These are phyloP conservation scores for Brachymystax lenok DNA, from an alignment of 2,797 vertebrate genomes.

Conservation along the genomic window DNA sequence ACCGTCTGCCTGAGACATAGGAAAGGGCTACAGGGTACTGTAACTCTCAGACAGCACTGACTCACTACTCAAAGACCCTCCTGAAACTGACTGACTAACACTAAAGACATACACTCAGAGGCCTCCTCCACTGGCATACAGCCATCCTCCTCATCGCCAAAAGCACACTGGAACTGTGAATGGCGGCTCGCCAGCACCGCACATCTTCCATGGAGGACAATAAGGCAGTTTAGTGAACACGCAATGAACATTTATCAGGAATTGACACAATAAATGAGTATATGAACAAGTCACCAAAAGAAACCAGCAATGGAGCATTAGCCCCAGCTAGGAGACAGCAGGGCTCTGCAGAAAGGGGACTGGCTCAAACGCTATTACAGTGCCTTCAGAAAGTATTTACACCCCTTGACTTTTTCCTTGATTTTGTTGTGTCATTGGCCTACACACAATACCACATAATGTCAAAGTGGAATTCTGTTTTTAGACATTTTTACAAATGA, in stretches of 20 bases:
- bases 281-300: slow-evolving; percentile 56
- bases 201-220: slow-evolving; percentile 50
- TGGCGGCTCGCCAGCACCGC: slow-evolving; percentile 58
- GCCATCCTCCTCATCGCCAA: slow-evolving; percentile 35
- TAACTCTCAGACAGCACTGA: slow-evolving; percentile 45
- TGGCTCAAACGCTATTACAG: slow-evolving; percentile 36
- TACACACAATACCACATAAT: no score
- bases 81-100: slow-evolving; percentile 13
- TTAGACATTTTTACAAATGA: no score
- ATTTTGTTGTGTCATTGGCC: no score
- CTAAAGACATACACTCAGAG: background rate
- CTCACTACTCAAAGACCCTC: slow-evolving; percentile 43
- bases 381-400: no score
- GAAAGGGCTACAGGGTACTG: slow-evolving; percentile 17
- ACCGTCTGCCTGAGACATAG: slow-evolving; percentile 83
- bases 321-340: slow-evolving; percentile 33
- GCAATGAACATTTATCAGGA: slow-evolving; percentile 73
- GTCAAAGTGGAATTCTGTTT: no score
- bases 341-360: slow-evolving; percentile 26
- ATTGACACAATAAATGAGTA: slow-evolving; percentile 53
- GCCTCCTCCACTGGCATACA: slow-evolving; percentile 32
- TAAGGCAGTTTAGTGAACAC: slow-evolving; percentile 55
- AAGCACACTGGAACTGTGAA: slow-evolving; percentile 41
- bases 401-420: no score
- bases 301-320: slow-evolving; percentile 70